Percentiles rank a stretch among this genome's conserved stretches.
Conservation (phyloP, 2,888 invertebrate genomes). For the Chrysodeixis includens region DNA sequence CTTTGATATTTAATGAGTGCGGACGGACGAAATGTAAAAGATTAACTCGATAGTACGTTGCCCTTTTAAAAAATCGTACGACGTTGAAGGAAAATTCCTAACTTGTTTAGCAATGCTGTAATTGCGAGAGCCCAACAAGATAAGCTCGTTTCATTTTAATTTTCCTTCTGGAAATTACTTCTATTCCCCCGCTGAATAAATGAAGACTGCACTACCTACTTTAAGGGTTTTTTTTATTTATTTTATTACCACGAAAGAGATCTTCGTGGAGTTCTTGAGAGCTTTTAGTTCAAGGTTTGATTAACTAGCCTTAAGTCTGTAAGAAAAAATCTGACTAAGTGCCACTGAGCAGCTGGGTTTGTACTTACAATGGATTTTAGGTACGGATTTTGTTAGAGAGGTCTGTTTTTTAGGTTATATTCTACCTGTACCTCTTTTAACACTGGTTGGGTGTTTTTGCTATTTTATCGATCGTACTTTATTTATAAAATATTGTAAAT, state of each 20-base stretch:
- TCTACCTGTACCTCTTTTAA: not conserved
- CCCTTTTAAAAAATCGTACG: slow-evolving; percentile 28
- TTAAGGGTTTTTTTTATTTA: slow-evolving; percentile 62
- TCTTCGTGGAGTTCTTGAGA: slow-evolving; percentile 62
- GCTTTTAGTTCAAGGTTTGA: slow-evolving; percentile 66
- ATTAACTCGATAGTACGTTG: slow-evolving; percentile 37
- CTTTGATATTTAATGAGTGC: slow-evolving; percentile 28
- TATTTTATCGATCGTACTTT: too few species aligned
- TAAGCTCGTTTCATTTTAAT: slow-evolving; percentile 84
- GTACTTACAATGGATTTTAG: slow-evolving; percentile 11
- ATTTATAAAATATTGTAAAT: too few species aligned
- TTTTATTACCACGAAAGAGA: slow-evolving; percentile 69
- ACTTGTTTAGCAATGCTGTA: slow-evolving; percentile 73
- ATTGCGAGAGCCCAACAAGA: slow-evolving; percentile 78
- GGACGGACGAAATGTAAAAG: slow-evolving; percentile 23
- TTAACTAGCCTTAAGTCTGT: slow-evolving; percentile 56
- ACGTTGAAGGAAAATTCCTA: slow-evolving; percentile 51
- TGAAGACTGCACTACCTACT: slow-evolving; percentile 72
- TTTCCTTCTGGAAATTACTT: slow-evolving; percentile 81
- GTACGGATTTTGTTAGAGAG: slow-evolving; percentile 17
- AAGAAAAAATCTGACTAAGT: slow-evolving; percentile 32
- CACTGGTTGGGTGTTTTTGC: not conserved
- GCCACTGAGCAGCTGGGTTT: slow-evolving; percentile 21
- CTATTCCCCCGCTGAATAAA: slow-evolving; percentile 81
- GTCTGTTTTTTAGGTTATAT: slow-evolving; percentile 2